Percentiles rank a stretch among this genome's conserved stretches.
These are phyloP conservation scores for Vicugna pacos DNA, from an alignment of 2,113 vertebrate genomes.

Conservation along the genomic window DNA sequence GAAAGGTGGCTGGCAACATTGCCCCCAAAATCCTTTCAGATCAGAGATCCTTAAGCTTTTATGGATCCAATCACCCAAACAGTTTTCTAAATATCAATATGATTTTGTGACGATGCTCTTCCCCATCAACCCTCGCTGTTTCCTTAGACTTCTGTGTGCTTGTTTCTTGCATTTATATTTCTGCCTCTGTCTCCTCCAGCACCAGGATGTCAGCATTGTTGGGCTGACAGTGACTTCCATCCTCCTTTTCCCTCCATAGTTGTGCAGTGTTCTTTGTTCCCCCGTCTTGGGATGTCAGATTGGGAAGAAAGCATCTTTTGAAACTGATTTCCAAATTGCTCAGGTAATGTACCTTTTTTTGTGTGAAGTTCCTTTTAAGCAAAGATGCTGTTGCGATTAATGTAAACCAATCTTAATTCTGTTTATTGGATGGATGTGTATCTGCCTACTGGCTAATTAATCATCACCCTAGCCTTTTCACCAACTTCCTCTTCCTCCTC, in stretches of 20 bases:
- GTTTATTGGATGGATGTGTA: not conserved
- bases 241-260: not conserved
- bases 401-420: not conserved
- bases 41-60: not conserved
- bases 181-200: not conserved
- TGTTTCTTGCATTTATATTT: not conserved
- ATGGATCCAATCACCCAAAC: not conserved
- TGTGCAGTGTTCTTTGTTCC: not conserved
- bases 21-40: not conserved
- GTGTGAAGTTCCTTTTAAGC: not conserved
- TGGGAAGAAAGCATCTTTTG: conserved; percentile 2
- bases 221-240: not conserved
- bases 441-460: not conserved
- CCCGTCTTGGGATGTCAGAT: not conserved
- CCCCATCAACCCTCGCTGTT: not conserved
- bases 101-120: not conserved
- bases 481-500: not conserved
- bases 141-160: not conserved
- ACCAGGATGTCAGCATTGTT: not conserved
- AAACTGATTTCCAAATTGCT: not conserved
- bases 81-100: not conserved
- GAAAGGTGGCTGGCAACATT: not conserved
- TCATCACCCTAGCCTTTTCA: not conserved
- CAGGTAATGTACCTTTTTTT: not conserved
- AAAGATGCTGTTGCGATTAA: conserved; percentile 10